Conservation (phyloP, 2,113 vertebrate species). For the Tachuris rubrigastra region DNA sequence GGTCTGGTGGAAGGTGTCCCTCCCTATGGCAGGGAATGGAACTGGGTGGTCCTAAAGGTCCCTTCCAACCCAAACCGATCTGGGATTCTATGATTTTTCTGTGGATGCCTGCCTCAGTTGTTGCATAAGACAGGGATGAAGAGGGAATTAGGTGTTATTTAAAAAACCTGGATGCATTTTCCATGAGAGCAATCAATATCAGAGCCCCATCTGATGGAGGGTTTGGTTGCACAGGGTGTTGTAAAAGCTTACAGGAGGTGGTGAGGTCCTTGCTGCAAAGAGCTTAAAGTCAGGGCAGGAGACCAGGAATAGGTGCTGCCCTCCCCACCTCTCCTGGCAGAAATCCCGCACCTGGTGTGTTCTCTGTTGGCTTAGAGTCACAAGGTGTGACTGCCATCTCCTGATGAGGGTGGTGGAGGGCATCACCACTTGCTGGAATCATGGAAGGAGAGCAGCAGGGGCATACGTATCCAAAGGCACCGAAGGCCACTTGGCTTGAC, state of each 20-base stretch:
- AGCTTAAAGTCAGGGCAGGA: background rate
- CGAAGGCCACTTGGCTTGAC: background rate
- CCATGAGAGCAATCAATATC: fast-evolving
- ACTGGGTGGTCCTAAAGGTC: background rate
- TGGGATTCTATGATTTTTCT: background rate
- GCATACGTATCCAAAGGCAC: background rate
- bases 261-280: background rate
- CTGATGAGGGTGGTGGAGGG: background rate
- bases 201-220: background rate
- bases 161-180: background rate
- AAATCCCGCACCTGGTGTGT: background rate
- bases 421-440: background rate
- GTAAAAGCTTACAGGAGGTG: background rate
- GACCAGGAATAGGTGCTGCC: background rate
- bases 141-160: background rate
- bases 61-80: background rate
- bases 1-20: background rate
- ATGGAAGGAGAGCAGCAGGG: background rate
- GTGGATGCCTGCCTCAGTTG: background rate
- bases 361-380: background rate
- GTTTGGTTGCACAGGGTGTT: background rate
- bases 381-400: background rate
- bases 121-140: background rate
- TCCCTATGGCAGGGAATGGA: background rate
- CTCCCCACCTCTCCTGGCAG: background rate